Evolutionary conservation across 2,888 invertebrate genomes (phyloP), one percentile per base, ranked within the genome.

Genomic region (Drosophila dives): DNA sequence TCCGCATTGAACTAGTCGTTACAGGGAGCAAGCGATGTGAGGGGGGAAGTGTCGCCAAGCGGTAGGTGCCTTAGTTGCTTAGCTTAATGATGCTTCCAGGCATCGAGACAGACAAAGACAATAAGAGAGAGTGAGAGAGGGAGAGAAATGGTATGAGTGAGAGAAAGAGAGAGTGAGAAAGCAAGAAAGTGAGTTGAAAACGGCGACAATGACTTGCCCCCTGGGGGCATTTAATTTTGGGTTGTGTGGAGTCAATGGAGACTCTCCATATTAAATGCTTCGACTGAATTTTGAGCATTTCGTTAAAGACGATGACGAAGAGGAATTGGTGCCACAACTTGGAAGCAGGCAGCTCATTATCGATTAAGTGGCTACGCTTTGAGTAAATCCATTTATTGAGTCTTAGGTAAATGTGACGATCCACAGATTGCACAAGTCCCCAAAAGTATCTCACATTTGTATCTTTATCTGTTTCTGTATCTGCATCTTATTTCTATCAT

Each of bases 291-390:
- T 80, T 60, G 48, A 61, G 54, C 51, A 81, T 79, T 79, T 74
- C 81, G 75, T 74, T 74, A 80, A 78, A 62, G 59, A 58, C 62
- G 70, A 83, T 79, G 87, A 72, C 71, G 81, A 74, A 71, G 72
- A 65, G 26, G 32, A 20, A 38, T 33, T 11, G 32, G 29, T 40
- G 67, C 17, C 26, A 51, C 45, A 20, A 11, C 34, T 49, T 32
- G 40, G 11, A n/a, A 42, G 54, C 66, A 63, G 67, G 45, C 40
- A 66, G 67, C 90, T 81, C 74, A 90, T 88, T 86, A 86, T 86
- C 81, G 86, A 88, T 88, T 90, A 83, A 79, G 81, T 45, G 65
- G 83, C 64, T 58, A 81, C 75, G 89, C 81, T 89, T 75, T 70
- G 55, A 75, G 67, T 58, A 86, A 88, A 88, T 88, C 77, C 71